phyloP scores from a whole-genome alignment of 1,140 invertebrate genomes.

The Goniozus legneri region DNA sequence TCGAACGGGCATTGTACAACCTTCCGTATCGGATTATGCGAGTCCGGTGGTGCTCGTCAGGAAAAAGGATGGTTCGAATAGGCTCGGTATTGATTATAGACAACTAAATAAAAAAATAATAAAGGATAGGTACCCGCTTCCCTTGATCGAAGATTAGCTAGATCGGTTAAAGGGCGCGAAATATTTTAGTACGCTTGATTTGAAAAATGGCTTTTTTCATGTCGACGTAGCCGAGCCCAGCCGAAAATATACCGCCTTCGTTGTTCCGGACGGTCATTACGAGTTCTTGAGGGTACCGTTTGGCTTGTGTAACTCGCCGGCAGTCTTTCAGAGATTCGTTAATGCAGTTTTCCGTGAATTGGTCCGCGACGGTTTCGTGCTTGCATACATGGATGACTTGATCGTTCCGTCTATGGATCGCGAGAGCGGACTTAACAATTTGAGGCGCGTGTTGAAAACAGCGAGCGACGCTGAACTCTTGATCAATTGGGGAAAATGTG shows the following conservation, averaged over 20 bases:
- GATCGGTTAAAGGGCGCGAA: neutral
- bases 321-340: conserved; percentile 6
- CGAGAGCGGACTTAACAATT: neutral
- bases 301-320: neutral
- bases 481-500: neutral
- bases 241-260: conserved; percentile 1
- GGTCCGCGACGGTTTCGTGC: neutral
- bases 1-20: neutral
- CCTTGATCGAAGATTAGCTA: conserved; percentile 1
- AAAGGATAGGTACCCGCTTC: neutral
- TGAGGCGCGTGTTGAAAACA: neutral
- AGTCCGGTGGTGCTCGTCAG: conserved; percentile 1
- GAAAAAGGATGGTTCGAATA: neutral
- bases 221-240: neutral
- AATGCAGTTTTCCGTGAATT: conserved; percentile 4
- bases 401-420: neutral
- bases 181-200: neutral
- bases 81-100: conserved; percentile 3
- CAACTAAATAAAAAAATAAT: conserved; percentile 6
- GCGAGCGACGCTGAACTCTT: neutral
- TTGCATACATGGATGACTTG: conserved; percentile 1
- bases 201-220: conserved; percentile 6
- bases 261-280: conserved; percentile 1
- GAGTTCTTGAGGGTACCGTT: conserved; percentile 9
- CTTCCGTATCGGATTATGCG: conserved; percentile 2